Evolutionary conservation across 2,888 invertebrate species (phyloP), one percentile per base, ranked within the genome.

Genomic region (Tanypteryx hageni): DNA sequence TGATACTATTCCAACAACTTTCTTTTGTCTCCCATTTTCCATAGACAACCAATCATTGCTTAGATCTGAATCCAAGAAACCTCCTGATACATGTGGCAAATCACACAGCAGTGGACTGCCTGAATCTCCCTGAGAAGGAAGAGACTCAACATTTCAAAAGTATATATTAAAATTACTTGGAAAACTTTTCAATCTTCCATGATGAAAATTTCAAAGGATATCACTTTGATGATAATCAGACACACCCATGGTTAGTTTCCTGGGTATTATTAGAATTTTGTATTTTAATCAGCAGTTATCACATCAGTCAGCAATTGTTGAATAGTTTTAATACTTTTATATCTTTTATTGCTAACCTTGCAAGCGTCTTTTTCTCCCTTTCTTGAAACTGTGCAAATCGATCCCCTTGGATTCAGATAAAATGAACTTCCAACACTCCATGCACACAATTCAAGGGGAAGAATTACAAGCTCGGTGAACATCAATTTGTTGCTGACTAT

Each of bases 1-100:
- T 27, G 86, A 86, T 7, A 86, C 86, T 16, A 86, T 86, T 27
- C 61, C 86, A n/a, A 86, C 31, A 14, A 86, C 86, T 61, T 61
- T 61, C 10, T 22, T 27, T 16, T 61, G 61, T 18, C 82, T 82
- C 22, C 18, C 27, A 13, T 18, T 1, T 8, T 86, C 31, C 16
- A 59, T 3, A 7, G 27, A 11, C 86, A 0, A 31, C 86, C 86
- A 86, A 61, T 16, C 9, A 14, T 22, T 31, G 27, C 31, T 61
- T 27, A 86, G 61, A 13, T 86, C 86, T 14, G 86, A 59, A n/a
- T 31, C 22, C 14, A 86, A 27, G 31, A 86, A 13, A 5, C 31
- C 61, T 31, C 86, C 86, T 61, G 58, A 31, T 9, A 16, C 31
- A 27, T 86, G 59, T 10, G 61, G 61, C 18, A 61, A 0, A 16